A percentile compares a stretch with the other conserved stretches of the same genome.
Conservation (phyloP, 2,113 vertebrate species). For the Ellobius talpinus region DNA sequence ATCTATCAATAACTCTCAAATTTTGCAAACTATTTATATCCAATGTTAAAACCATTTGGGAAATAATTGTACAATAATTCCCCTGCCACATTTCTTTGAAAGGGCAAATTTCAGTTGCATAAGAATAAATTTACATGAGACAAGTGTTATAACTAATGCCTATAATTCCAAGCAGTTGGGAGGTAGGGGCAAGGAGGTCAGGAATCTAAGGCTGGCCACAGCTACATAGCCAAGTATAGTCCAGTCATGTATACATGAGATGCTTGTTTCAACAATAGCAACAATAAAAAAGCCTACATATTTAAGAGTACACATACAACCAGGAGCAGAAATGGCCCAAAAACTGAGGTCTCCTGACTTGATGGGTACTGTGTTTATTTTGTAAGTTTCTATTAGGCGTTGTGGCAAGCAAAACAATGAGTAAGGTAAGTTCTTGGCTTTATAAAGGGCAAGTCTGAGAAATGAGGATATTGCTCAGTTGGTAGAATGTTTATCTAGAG, state of each 20-base stretch:
- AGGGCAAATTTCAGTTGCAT: constrained; percentile 36
- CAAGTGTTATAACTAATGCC: not conserved
- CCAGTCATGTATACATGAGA: not conserved
- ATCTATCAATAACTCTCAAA: constrained; percentile 14
- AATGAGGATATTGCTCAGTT: not conserved
- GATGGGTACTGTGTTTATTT: constrained; percentile 27
- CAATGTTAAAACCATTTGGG: constrained; percentile 40
- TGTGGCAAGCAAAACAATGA: constrained; percentile 7
- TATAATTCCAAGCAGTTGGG: not conserved
- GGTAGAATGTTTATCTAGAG: not conserved
- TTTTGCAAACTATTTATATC: not conserved
- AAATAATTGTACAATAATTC: constrained; percentile 11
- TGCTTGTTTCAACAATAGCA: not conserved
- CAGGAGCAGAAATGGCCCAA: constrained; percentile 6
- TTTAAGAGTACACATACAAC: constrained; percentile 36
- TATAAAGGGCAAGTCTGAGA: constrained; percentile 35
- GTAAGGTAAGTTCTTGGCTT: constrained; percentile 53
- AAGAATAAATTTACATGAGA: constrained; percentile 10
- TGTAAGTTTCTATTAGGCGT: constrained; percentile 37
- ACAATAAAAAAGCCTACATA: not conserved
- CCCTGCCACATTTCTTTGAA: constrained; percentile 17
- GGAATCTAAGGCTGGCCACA: not conserved
- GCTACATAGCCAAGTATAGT: not conserved
- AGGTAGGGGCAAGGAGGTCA: not conserved
- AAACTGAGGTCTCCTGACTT: constrained; percentile 43